Base-by-base conservation (phyloP, 2,888 invertebrate species). In the Tyria jacobaeae region DNA sequence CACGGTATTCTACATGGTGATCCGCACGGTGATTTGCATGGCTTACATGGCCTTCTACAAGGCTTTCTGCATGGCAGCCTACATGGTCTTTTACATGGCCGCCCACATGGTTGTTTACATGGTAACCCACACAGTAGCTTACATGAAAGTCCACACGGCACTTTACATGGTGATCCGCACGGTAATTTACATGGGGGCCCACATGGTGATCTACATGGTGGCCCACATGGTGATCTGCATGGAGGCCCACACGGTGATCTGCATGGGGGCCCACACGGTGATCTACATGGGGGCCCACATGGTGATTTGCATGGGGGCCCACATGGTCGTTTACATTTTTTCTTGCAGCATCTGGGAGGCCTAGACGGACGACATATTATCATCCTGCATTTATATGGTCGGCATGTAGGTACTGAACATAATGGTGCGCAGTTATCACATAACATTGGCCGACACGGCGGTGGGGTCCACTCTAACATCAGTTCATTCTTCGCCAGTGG, bases 391-490 rank as follows among this genome's bases (percentile, higher is more conserved):
- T 84, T 90, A 24, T 83, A 71, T 50, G 84, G 81, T n/a, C 82
- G 82, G 59, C 81, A 85, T 3, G 74, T 53, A 24, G 65, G 73
- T 21, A 69, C 62, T 12, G 71, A 49, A 55, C 82, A 86, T 2
- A 80, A 64, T 14, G 70, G 50, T 7, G 83, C 69, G 63, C 83
- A 86, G n/a, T 25, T 41, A 21, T 75, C 75, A 55, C 87, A 88
- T 5, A 84, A 65, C 17, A 78, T 71, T n/a, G 82, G 73, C 7
- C 86, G 81, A 14, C 75, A 71, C 7, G 89, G 87, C 3, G 93
- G 93, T 1, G 92, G 93, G 7, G 89, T 90, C 93, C 93, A 94
- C 78, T 94, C 93, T 47, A 94, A 73, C 89, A 93, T 91, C 44
- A 94, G 71, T 71, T 94, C 93, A 68, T 92, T 92, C 67, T 77